These are phyloP conservation scores for Platerodrilus igneus DNA, from an alignment of 2,888 invertebrate genomes.

Conservation along the genomic window DNA sequence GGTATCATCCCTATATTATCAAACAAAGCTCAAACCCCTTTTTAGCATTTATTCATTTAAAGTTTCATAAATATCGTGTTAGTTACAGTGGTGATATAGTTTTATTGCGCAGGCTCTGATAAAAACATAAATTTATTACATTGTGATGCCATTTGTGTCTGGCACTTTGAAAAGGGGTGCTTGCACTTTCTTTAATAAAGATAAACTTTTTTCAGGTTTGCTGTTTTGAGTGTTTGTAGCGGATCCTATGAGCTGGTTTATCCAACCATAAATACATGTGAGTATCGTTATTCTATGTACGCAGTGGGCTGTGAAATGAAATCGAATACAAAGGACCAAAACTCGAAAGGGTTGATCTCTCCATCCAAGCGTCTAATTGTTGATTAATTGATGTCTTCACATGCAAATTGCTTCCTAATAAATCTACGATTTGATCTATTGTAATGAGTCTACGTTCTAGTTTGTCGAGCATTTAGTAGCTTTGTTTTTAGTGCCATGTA, in stretches of 20 bases:
- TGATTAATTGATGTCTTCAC: slow-evolving; percentile 41
- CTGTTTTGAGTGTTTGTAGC: slow-evolving; percentile 14
- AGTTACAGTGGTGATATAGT: slow-evolving; percentile 19
- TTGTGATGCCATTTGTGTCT: slow-evolving; percentile 9
- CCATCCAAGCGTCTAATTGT: slow-evolving; percentile 36
- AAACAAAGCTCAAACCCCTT: slow-evolving; percentile 5
- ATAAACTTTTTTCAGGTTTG: slow-evolving; percentile 7
- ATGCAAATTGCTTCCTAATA: slow-evolving; percentile 30
- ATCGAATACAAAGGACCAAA: slow-evolving; percentile 30
- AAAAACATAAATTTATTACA: slow-evolving; percentile 15
- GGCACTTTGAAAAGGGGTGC: slow-evolving; percentile 9
- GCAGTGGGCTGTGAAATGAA: slow-evolving; percentile 34
- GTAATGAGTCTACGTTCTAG: too few species aligned
- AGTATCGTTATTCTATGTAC: slow-evolving; percentile 35
- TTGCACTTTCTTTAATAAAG: background rate
- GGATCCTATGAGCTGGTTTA: slow-evolving; percentile 18
- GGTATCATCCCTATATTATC: slow-evolving; percentile 15
- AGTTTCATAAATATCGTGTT: slow-evolving; percentile 19
- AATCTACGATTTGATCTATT: slow-evolving; percentile 18
- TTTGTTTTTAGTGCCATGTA: too few species aligned
- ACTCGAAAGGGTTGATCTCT: slow-evolving; percentile 35
- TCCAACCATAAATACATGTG: slow-evolving; percentile 22
- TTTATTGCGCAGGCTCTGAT: slow-evolving; percentile 11
- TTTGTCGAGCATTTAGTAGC: too few species aligned
- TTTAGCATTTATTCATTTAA: slow-evolving; percentile 11